These are phyloP conservation scores for Paguma larvata DNA, from an alignment of 2,797 vertebrate genomes.

Conservation along the genomic window DNA sequence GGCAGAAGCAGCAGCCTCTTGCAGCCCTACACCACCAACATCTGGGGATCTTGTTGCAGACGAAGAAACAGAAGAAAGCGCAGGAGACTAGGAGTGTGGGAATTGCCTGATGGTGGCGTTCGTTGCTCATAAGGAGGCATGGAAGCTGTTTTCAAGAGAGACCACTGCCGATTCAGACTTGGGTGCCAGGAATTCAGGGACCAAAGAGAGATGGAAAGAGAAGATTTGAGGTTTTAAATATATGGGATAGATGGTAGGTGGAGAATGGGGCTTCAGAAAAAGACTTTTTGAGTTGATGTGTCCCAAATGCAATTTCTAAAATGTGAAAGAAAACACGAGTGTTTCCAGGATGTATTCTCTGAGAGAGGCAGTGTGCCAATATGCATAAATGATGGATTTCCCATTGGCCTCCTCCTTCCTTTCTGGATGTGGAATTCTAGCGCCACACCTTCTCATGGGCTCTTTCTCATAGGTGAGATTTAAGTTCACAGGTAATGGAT, in stretches of 20 bases:
- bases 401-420: neutral
- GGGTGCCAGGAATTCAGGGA: neutral
- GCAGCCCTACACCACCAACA: neutral
- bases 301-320: conserved; percentile 25
- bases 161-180: neutral
- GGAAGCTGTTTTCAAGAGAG: neutral
- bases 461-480: neutral
- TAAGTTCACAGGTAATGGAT: neutral
- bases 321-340: neutral
- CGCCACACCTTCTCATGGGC: neutral
- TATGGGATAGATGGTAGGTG: neutral
- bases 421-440: neutral
- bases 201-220: neutral
- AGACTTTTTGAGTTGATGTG: neutral
- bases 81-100: neutral
- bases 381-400: neutral
- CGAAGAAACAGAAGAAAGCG: neutral
- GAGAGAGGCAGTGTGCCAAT: neutral
- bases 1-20: neutral
- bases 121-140: neutral
- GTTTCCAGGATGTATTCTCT: neutral
- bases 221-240: conserved; percentile 8
- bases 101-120: neutral
- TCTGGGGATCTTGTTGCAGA: neutral
- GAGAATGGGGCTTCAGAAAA: conserved; percentile 8